Evolutionary conservation across 2,888 invertebrate species (phyloP).

Genomic region (Drosophila maculinotata): DNA sequence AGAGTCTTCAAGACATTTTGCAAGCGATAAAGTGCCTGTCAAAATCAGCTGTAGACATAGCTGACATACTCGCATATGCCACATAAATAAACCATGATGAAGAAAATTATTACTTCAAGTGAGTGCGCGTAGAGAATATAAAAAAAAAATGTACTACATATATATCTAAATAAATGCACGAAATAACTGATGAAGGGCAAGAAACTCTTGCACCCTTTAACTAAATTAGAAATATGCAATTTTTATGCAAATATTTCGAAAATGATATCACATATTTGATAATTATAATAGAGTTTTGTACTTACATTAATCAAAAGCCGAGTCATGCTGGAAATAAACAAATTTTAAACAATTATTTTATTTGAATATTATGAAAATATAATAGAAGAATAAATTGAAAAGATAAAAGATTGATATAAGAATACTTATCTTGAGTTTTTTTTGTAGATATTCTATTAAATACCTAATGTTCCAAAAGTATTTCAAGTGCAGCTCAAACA

Average conservation of each 20-base stretch:
- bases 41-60: conserved; percentile 36
- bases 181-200: background rate
- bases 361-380: too few relatives aligned
- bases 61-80: conserved; percentile 15
- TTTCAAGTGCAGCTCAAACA: conserved; percentile 34
- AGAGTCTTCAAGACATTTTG: conserved; percentile 34
- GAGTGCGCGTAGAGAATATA: background rate
- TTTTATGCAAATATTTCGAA: background rate
- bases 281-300: too few relatives aligned
- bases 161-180: background rate
- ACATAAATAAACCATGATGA: conserved; percentile 11
- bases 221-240: too few relatives aligned
- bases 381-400: too few relatives aligned
- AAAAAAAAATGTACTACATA: background rate
- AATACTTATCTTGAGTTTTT: too few relatives aligned
- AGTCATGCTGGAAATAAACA: too few relatives aligned
- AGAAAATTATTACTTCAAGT: conserved; percentile 1
- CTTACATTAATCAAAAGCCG: too few relatives aligned
- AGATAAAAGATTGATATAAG: too few relatives aligned
- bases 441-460: background rate
- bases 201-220: too few relatives aligned
- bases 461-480: background rate
- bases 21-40: conserved; percentile 42
- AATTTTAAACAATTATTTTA: background rate
- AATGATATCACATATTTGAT: background rate